Base-by-base conservation (phyloP, 2,888 invertebrate species). In the Amphipyra berbera region DNA sequence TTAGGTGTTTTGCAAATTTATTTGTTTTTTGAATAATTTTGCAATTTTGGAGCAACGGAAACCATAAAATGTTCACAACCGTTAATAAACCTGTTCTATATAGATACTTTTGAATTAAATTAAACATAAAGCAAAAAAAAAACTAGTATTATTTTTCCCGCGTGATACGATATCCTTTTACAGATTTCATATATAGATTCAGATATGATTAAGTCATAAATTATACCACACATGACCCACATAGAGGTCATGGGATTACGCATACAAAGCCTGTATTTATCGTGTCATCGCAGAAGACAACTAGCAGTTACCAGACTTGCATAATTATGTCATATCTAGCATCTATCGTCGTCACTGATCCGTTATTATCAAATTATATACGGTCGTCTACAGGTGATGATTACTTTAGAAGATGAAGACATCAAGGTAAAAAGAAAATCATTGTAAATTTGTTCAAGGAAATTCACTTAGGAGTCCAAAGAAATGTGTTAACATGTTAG, bases 271-370 rank as follows among this genome's bases (percentile, higher is more conserved):
- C 49, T 61, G 4, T 35, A 21, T 2, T 56, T 59, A 59, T 46
- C 55, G 10, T 21, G 33, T 41, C 50, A 58, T 62, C 37, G 6
- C 7, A 7, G 8, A 45, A 62, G 38, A 44, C 3, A 21, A 21
- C 30, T 48, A 35, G 38, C 42, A 21, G 52, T 58, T 58, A 64
- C 14, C n/a, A 7, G 30, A 50, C 38, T 46, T 30, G 21, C 44
- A 35, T 54, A 54, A 70, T 78, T 61, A 66, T 46, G 27, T 53
- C 52, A 35, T 73, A 68, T 73, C 74, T 57, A 15, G 21, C 58
- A 73, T 71, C 68, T 74, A 27, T 42, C 46, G 59, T 59, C 65
- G 40, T 38, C 40, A 47, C 37, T 38, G 44, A 73, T 65, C 47
- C 13, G 27, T 61, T 38, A 77, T 68, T 73, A 72, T 61, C 15